phyloP scores from a whole-genome alignment of 1,140 invertebrate genomes.

The Chironomus tepperi region DNA sequence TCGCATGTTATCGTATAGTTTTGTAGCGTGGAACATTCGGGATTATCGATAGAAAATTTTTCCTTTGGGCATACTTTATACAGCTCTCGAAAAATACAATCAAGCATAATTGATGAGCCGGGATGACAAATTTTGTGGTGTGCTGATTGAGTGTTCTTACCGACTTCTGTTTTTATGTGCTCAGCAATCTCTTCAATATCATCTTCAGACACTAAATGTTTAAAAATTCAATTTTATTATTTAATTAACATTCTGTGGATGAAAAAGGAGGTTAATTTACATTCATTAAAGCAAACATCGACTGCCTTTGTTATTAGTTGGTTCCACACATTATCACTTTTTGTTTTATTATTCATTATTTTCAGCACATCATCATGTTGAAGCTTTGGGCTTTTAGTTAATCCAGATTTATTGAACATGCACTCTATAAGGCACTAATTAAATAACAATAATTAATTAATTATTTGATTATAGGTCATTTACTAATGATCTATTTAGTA shows the following conservation, averaged over 20 bases:
- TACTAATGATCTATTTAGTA: too few species aligned
- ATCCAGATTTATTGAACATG: neutral
- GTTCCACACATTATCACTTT: neutral
- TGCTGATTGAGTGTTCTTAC: neutral
- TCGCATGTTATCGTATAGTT: neutral
- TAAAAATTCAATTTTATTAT: neutral
- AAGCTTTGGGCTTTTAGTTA: neutral
- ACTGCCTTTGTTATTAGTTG: constrained; percentile 7
- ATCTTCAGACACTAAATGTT: neutral
- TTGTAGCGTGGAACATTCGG: neutral
- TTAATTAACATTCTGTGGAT: too few species aligned
- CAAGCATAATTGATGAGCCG: neutral
- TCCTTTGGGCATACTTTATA: neutral
- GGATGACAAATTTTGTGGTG: neutral
- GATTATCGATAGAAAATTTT: neutral
- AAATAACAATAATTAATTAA: neutral
- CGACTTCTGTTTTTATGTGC: neutral
- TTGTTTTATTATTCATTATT: neutral
- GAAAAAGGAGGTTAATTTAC: neutral
- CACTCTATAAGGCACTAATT: neutral
- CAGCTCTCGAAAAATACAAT: neutral
- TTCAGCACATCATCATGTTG: neutral
- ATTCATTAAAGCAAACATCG: neutral
- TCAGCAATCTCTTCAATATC: neutral
- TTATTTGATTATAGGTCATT: too few species aligned